These are phyloP conservation scores for Trichoplusia ni DNA, from an alignment of 1,140 invertebrate genomes.

Conservation along the genomic window DNA sequence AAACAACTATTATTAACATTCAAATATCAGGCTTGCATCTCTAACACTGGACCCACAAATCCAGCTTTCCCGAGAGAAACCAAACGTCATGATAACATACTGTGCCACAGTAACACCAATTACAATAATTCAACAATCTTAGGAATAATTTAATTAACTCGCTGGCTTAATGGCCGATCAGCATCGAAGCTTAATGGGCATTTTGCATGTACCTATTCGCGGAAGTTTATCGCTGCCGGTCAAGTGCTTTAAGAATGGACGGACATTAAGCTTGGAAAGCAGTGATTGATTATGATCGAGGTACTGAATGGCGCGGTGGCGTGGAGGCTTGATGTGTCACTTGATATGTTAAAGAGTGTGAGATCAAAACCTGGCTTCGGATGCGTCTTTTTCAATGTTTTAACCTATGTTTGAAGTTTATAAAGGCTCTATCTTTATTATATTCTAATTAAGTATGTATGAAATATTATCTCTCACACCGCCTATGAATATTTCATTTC, in stretches of 20 bases:
- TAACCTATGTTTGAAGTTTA: too few species aligned
- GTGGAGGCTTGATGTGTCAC: too few species aligned
- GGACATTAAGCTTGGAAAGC: neutral
- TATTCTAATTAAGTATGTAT: too few species aligned
- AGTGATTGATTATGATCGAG: neutral
- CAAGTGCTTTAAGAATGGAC: too few species aligned
- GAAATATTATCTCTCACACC: too few species aligned
- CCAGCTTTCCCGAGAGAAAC: conserved; percentile 9
- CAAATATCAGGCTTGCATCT: neutral
- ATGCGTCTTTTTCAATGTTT: too few species aligned
- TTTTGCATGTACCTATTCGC: conserved; percentile 27
- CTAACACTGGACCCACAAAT: neutral
- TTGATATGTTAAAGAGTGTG: too few species aligned
- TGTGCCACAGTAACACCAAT: conserved; percentile 16
- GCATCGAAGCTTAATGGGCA: conserved; percentile 5
- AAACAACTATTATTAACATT: too few species aligned
- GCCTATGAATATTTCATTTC: too few species aligned
- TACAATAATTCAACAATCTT: conserved; percentile 4
- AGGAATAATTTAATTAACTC: conserved; percentile 27
- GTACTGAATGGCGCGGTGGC: too few species aligned
- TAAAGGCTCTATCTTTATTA: too few species aligned
- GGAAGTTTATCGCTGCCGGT: conserved; percentile 24
- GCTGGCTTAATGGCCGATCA: conserved; percentile 21
- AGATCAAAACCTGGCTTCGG: too few species aligned
- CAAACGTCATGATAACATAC: neutral